These are phyloP conservation scores for Microctonus brassicae DNA, from an alignment of 2,888 invertebrate species.

Conservation along the genomic window DNA sequence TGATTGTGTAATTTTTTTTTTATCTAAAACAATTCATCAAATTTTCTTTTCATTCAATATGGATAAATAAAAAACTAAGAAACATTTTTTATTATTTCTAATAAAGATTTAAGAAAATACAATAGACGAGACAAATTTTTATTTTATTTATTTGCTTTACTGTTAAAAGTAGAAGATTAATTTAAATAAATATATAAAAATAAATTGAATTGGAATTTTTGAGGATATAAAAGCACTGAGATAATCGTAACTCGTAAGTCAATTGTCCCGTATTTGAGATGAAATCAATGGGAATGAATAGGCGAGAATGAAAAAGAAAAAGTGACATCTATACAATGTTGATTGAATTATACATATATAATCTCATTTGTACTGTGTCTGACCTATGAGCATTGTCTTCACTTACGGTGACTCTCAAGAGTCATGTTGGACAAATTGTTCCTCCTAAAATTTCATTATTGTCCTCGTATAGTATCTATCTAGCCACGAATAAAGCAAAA, in stretches of 20 bases:
- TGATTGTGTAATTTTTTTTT: neutral
- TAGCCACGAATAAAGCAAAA: neutral
- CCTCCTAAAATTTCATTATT: conserved; percentile 18
- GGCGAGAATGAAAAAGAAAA: neutral
- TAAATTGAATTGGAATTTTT: too few species aligned
- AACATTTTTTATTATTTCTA: too few species aligned
- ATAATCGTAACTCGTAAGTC: too few species aligned
- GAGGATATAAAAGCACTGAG: too few species aligned
- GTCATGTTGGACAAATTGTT: conserved; percentile 10
- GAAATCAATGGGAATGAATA: too few species aligned
- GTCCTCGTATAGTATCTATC: neutral
- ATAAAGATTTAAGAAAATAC: too few species aligned
- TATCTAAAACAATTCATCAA: neutral
- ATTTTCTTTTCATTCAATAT: too few species aligned
- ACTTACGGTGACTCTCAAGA: neutral
- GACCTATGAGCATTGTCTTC: neutral
- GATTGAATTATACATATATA: neutral
- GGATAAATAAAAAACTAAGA: too few species aligned
- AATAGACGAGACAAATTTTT: too few species aligned
- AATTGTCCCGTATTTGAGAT: neutral
- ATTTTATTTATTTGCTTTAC: too few species aligned
- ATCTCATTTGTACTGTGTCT: neutral
- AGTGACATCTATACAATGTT: neutral
- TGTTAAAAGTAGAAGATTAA: too few species aligned
- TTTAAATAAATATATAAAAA: too few species aligned